Conservation (phyloP, 2,797 vertebrate genomes). For the Cephalopachus bancanus region DNA sequence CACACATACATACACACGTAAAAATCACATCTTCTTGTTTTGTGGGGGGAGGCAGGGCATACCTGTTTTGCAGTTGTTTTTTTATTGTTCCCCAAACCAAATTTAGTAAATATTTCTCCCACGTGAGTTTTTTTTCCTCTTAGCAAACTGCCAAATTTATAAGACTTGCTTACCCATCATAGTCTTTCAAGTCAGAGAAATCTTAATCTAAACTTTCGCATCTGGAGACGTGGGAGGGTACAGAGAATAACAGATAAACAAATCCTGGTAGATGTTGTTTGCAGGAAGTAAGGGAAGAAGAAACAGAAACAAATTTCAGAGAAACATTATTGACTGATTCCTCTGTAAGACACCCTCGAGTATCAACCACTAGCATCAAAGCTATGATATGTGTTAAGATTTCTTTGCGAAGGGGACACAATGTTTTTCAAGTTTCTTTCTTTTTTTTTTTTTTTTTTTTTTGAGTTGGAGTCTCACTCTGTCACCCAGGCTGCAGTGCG, state of each 20-base stretch:
- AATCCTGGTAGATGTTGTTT: neutral
- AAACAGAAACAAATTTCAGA: neutral
- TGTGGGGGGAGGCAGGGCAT: neutral
- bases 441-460: too few species aligned
- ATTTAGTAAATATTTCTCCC: neutral
- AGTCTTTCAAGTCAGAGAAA: neutral
- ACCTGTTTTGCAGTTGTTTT: neutral
- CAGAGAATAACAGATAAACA: neutral
- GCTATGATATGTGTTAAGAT: neutral
- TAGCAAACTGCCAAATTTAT: too few species aligned
- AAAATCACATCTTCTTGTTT: too few species aligned
- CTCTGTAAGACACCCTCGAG: neutral
- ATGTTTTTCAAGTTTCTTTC: neutral
- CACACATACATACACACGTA: neutral
- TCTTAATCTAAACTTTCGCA: neutral
- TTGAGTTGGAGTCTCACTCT: too few species aligned
- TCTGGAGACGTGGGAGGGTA: neutral
- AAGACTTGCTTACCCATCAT: too few species aligned
- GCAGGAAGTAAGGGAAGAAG: neutral
- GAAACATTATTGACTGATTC: neutral
- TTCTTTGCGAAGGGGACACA: neutral
- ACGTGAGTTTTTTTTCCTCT: neutral
- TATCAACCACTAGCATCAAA: neutral
- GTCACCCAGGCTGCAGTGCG: too few species aligned
- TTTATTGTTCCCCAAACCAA: neutral